Base-by-base conservation (phyloP, 2,113 vertebrate species). In the Oreochromis aureus region DNA sequence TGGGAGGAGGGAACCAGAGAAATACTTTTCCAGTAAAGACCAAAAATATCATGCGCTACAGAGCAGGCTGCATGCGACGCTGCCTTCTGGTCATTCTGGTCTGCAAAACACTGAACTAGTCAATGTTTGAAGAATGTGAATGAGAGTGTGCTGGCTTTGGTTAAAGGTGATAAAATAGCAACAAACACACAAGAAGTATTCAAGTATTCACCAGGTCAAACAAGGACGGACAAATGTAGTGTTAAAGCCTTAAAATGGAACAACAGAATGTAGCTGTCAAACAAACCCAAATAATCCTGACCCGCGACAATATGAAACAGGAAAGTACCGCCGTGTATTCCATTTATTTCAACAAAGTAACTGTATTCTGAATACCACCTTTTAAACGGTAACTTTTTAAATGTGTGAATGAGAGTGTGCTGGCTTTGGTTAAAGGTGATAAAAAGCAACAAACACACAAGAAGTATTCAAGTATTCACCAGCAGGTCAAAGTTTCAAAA, bases 1-100 rank as follows among this genome's bases (percentile, higher is more conserved):
- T 91, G 46, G 89, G 86, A 82, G 89, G 89, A 81, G 76, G 46
- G 73, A 73, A 55, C 4, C 5, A 82, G 12, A 54, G 32, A 61
- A 73, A 39, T 32, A 36, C 30, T 82, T 89, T 92, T 90, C 86
- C 89, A 92, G 51, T 82, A 6, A n/a, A 81, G 30, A 53, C 32
- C n/a, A 44, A 46, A 58, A 61, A 61, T 56, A 53, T 55, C 44
- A n/a, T 11, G 12, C 53, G 53, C 41, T 5, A 24, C 10, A 19
- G 34, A 56, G 59, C 58, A 63, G 2, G 16, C 66, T 66, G 11
- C 41, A 51, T 8, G 3, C 30, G 7, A 32, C 7, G 2, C n/a
- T 53, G 73, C 36, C 44, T 55, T 36, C 48, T 69, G 58, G 53
- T 34, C 56, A 22, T 48, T 53, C 24, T 6, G 11, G 55, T 46